phyloP scores from a whole-genome alignment of 2,113 vertebrate genomes.

The Oenanthe oenanthe region DNA sequence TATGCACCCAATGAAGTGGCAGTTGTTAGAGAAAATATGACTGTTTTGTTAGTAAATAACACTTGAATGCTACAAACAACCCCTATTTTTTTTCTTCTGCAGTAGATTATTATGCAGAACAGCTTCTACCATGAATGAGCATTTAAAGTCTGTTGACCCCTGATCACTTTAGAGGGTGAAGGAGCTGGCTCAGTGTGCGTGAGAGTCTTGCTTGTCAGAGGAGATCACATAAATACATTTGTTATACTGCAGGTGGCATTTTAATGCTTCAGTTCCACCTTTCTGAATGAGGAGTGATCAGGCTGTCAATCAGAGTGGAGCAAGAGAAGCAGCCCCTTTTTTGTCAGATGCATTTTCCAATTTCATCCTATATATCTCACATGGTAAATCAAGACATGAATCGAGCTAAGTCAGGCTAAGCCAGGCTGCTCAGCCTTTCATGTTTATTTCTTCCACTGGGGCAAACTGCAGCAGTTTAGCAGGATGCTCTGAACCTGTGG shows the following conservation, averaged over 20 bases:
- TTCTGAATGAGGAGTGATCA: neutral
- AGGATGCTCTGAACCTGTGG: rapidly evolving
- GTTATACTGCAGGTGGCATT: conserved; percentile 2
- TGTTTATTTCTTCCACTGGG: rapidly evolving
- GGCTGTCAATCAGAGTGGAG: neutral
- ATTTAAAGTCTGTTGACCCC: neutral
- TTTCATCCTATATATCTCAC: neutral
- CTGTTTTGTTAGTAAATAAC: conserved; percentile 64
- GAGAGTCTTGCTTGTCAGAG: neutral
- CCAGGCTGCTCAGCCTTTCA: rapidly evolving
- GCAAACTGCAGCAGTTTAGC: neutral
- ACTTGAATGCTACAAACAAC: conserved; percentile 32
- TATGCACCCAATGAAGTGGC: conserved; percentile 44
- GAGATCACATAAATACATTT: neutral
- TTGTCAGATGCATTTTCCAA: neutral
- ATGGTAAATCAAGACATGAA: neutral
- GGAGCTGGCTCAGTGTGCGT: neutral
- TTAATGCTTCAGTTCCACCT: neutral
- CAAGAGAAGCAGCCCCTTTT: neutral
- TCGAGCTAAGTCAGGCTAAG: neutral
- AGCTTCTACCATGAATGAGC: neutral
- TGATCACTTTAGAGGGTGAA: neutral
- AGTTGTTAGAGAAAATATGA: conserved; percentile 58
- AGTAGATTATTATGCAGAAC: neutral
- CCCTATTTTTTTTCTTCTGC: neutral